Conservation (phyloP, 2,113 vertebrate species). For the Thomomys bottae region DNA sequence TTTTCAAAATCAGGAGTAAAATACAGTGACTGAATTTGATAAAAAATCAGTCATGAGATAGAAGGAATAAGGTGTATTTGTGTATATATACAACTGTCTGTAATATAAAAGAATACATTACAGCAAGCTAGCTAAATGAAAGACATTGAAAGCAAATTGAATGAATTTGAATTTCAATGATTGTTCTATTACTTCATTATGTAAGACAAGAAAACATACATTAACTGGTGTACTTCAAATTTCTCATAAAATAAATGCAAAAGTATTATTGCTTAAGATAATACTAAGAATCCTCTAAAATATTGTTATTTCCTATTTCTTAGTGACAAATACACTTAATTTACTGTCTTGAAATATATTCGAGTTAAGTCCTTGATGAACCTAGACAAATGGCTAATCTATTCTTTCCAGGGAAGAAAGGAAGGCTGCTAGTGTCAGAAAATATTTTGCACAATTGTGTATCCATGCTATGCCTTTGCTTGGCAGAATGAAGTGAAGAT, state of each 20-base stretch:
- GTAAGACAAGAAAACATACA: not conserved
- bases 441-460: not conserved
- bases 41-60: not conserved
- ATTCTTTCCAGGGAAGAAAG: not conserved
- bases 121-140: not conserved
- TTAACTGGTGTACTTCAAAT: not conserved
- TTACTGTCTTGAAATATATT: not conserved
- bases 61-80: not conserved
- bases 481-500: not conserved
- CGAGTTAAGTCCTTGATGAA: not conserved
- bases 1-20: too few species aligned
- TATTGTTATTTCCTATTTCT: not conserved
- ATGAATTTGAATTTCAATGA: not conserved
- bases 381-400: not conserved
- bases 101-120: not conserved
- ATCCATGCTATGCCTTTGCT: not conserved
- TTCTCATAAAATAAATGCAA: not conserved
- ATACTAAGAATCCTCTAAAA: not conserved
- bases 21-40: too few species aligned
- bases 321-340: not conserved
- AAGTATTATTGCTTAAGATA: not conserved
- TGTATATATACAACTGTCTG: not conserved
- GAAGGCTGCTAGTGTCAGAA: not conserved
- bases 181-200: not conserved
- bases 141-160: not conserved